phyloP scores from a whole-genome alignment of 2,888 invertebrate genomes.

The Crocallis elinguaria region DNA sequence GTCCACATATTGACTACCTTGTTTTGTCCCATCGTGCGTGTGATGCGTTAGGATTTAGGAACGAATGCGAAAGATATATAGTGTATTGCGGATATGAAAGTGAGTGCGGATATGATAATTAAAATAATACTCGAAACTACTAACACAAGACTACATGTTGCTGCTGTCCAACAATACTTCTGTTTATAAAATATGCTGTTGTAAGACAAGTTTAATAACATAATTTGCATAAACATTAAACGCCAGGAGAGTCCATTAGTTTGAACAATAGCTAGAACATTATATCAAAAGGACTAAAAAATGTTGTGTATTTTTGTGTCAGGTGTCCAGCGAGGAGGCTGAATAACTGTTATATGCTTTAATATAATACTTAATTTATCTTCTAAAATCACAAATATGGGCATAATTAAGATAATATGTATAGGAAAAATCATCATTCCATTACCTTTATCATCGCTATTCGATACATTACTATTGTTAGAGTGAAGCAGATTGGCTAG shows the following conservation, averaged over 20 bases:
- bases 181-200: slow-evolving; percentile 30
- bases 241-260: slow-evolving; percentile 22
- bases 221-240: slow-evolving; percentile 12
- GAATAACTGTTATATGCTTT: slow-evolving; percentile 57
- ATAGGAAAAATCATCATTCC: slow-evolving; percentile 68
- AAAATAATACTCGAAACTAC: slow-evolving; percentile 36
- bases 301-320: slow-evolving; percentile 29
- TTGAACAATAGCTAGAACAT: slow-evolving; percentile 19
- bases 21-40: slow-evolving; percentile 33
- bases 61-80: slow-evolving; percentile 30
- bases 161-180: slow-evolving; percentile 24
- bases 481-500: slow-evolving; percentile 48
- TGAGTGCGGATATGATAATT: slow-evolving; percentile 15
- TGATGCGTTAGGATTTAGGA: slow-evolving; percentile 23
- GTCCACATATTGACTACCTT: slow-evolving; percentile 30
- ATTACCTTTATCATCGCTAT: slow-evolving; percentile 47
- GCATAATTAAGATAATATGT: slow-evolving; percentile 56
- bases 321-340: slow-evolving; percentile 44
- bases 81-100: slow-evolving; percentile 28
- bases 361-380: slow-evolving; percentile 55
- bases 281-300: slow-evolving; percentile 15
- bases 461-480: slow-evolving; percentile 40
- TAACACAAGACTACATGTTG: slow-evolving; percentile 29
- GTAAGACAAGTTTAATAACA: slow-evolving; percentile 17
- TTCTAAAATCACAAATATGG: slow-evolving; percentile 57